phyloP scores from a whole-genome alignment of 2,888 invertebrate species.

The Osedax fenrisi region DNA sequence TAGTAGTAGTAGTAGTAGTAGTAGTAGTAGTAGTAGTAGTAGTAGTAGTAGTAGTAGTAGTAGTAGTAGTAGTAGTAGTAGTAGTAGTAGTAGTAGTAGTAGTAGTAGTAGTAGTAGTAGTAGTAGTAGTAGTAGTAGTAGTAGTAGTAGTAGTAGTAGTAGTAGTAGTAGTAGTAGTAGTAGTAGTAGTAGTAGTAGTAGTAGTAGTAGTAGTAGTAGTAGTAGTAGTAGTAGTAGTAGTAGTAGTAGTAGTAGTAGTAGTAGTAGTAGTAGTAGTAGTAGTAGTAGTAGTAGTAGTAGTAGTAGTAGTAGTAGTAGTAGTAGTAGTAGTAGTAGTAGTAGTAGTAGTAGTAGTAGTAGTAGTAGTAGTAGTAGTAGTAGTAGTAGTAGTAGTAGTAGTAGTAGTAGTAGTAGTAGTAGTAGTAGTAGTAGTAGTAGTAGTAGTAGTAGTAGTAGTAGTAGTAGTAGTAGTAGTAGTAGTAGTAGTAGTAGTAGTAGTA shows the following conservation, averaged over 20 bases:
- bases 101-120: not conserved
- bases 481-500: not conserved
- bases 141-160: not conserved
- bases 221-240: not conserved
- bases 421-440: not conserved
- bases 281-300: not conserved
- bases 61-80: not conserved
- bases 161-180: not conserved
- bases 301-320: not conserved
- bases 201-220: not conserved
- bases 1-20: constrained; percentile 2
- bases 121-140: not conserved
- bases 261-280: not conserved
- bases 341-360: not conserved
- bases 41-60: not conserved
- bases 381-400: not conserved
- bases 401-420: not conserved
- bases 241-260: not conserved
- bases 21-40: not conserved
- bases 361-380: not conserved
- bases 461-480: not conserved
- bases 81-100: not conserved
- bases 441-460: constrained; percentile 2
- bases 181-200: not conserved
- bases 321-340: not conserved